Evolutionary conservation across 2,797 vertebrate genomes (phyloP).

Genomic region (Simalia tracyae): DNA sequence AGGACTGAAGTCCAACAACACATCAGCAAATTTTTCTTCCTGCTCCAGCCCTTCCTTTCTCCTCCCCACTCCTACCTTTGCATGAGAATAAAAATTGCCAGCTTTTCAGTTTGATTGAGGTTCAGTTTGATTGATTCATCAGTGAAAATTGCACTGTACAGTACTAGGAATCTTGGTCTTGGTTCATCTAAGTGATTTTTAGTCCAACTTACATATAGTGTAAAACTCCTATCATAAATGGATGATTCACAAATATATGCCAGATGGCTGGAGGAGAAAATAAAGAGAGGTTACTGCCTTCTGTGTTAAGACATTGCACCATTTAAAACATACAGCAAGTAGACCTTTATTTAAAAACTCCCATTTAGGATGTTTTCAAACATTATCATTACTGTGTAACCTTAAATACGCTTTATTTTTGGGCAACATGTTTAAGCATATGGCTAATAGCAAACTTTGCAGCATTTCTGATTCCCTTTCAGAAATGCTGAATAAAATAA

Average conservation of each 20-base stretch:
- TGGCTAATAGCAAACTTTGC: not conserved
- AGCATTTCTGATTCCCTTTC: not conserved
- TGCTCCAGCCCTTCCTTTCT: not conserved
- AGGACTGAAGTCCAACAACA: not conserved
- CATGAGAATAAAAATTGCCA: not conserved
- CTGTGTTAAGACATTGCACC: not conserved
- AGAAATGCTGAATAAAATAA: too few species aligned
- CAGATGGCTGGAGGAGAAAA: not conserved
- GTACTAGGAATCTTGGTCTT: not conserved
- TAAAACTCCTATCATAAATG: not conserved
- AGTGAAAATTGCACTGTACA: not conserved
- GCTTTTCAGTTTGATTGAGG: not conserved
- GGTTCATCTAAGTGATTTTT: not conserved
- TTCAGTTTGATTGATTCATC: not conserved
- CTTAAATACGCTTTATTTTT: not conserved
- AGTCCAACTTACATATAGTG: not conserved
- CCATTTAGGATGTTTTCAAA: not conserved
- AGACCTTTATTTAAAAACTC: not conserved
- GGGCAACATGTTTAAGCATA: not conserved
- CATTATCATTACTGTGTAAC: not conserved
- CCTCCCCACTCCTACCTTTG: not conserved
- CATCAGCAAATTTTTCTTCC: not conserved
- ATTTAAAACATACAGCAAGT: not conserved
- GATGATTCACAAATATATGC: not conserved
- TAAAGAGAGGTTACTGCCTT: not conserved